Conservation (phyloP, 1,140 invertebrate genomes). For the Ceratosolen fusciceps region DNA sequence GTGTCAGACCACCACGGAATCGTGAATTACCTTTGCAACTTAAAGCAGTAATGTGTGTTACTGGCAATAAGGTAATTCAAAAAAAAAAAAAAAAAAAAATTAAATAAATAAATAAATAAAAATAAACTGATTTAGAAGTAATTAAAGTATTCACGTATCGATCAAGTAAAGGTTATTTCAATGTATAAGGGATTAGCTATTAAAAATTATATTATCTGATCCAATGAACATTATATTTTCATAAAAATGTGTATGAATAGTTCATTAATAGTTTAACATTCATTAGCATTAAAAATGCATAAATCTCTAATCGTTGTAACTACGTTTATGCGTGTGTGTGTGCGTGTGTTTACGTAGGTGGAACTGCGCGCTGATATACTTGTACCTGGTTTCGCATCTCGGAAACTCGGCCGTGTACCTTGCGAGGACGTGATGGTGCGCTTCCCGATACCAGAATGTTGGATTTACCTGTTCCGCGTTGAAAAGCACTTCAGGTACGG, state of each 20-base stretch:
- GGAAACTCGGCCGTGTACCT: slow-evolving; percentile 94
- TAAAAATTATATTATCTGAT: too few relatives aligned
- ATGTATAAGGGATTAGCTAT: too few relatives aligned
- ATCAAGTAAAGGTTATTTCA: too few relatives aligned
- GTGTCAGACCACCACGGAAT: slow-evolving; percentile 95
- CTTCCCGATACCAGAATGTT: slow-evolving; percentile 98
- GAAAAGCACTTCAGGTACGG: slow-evolving; percentile 99
- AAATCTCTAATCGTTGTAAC: too few relatives aligned
- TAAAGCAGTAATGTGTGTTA: slow-evolving; percentile 88
- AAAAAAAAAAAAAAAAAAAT: neutral
- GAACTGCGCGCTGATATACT: slow-evolving; percentile 94
- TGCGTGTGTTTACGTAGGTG: slow-evolving; percentile 77
- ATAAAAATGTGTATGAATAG: too few relatives aligned
- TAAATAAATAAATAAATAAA: too few relatives aligned
- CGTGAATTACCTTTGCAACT: slow-evolving; percentile 96
- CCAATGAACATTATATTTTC: too few relatives aligned
- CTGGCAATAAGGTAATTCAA: slow-evolving; percentile 81
- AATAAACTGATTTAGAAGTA: too few relatives aligned
- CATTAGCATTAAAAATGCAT: too few relatives aligned
- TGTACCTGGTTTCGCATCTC: slow-evolving; percentile 95
- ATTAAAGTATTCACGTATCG: too few relatives aligned
- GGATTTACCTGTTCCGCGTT: slow-evolving; percentile 99
- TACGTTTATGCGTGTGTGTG: too few relatives aligned
- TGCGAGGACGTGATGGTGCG: slow-evolving; percentile 97
- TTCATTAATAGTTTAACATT: too few relatives aligned